Percentiles rank a stretch among this genome's conserved stretches.
Evolutionary conservation across 2,888 invertebrate genomes (phyloP).

Genomic region (Rotaria macrura): DNA sequence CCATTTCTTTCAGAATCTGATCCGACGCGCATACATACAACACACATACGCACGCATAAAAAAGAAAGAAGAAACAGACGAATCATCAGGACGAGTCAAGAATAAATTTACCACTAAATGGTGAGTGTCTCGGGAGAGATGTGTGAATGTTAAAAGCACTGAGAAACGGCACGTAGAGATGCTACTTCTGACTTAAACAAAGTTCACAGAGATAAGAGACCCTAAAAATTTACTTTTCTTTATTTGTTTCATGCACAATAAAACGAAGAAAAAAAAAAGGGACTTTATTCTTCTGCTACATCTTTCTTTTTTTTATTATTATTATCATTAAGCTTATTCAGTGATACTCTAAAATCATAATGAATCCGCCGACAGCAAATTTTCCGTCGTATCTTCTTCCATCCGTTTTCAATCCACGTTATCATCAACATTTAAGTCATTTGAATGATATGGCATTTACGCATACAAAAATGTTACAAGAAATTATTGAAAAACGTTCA

Average conservation of each 20-base stretch:
- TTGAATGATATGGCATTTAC: neutral
- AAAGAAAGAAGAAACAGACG: neutral
- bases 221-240: neutral
- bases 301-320: neutral
- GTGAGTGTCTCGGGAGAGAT: neutral
- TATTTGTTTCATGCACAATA: neutral
- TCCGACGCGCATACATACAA: neutral
- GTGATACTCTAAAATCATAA: neutral
- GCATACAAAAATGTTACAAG: conserved; percentile 12
- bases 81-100: neutral
- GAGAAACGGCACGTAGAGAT: neutral
- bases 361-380: neutral
- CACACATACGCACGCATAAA: neutral
- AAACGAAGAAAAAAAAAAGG: neutral
- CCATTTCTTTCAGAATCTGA: neutral
- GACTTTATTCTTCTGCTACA: neutral
- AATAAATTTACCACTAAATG: conserved; percentile 7
- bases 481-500: conserved; percentile 2
- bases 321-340: neutral
- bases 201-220: conserved; percentile 1
- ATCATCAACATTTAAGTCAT: conserved; percentile 8
- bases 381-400: neutral
- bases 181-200: neutral
- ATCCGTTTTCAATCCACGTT: neutral
- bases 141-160: neutral